Percentiles rank a stretch among this genome's conserved stretches.
These are phyloP conservation scores for Stramonita haemastoma DNA, from an alignment of 2,888 invertebrate species.

Conservation along the genomic window DNA sequence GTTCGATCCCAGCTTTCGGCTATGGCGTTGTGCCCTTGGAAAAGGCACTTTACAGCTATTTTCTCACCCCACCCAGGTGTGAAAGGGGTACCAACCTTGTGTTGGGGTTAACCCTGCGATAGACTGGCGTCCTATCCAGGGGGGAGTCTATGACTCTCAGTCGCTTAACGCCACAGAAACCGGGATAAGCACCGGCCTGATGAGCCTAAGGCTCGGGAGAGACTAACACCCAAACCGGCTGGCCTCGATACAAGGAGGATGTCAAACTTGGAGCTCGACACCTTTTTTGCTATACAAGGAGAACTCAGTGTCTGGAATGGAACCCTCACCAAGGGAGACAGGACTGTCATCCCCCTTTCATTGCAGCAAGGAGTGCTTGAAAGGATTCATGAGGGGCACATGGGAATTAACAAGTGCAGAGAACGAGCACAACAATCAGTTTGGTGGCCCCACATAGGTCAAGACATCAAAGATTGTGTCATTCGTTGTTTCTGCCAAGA, in stretches of 20 bases:
- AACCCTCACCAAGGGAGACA: neutral
- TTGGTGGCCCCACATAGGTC: constrained; percentile 23
- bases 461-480: neutral
- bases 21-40: no score
- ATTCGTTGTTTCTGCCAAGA: neutral
- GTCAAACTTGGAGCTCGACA: neutral
- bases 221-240: constrained; percentile 13
- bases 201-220: no score
- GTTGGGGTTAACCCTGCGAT: no score
- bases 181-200: no score
- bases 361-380: no score
- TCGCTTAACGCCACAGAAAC: no score
- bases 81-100: no score
- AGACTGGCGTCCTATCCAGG: no score
- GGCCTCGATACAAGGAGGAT: constrained; percentile 24
- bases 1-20: no score
- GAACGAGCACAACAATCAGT: neutral
- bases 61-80: no score
- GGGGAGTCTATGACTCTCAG: no score
- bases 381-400: constrained; percentile 19
- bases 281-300: neutral
- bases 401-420: neutral
- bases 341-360: constrained; percentile 16
- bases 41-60: no score
- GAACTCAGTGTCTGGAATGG: constrained; percentile 5